A percentile compares a stretch with the other conserved stretches of the same genome.
phyloP scores from a whole-genome alignment of 2,888 invertebrate species.

The Yponomeuta evonymella region DNA sequence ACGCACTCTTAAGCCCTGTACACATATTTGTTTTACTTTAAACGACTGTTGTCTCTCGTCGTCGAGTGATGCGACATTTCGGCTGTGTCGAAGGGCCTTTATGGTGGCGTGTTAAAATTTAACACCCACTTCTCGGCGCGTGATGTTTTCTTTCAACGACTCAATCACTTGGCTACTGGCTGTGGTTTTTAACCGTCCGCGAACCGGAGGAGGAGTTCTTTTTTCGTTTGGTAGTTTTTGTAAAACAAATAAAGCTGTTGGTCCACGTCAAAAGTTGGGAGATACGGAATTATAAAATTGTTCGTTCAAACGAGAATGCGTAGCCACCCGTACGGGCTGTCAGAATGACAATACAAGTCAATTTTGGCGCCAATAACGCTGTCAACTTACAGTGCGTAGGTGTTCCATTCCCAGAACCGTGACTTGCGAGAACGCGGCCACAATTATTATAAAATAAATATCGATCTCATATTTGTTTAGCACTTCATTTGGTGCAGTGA shows the following conservation, averaged over 20 bases:
- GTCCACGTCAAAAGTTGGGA: conserved; percentile 5
- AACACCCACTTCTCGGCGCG: conserved; percentile 45
- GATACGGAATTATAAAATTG: conserved; percentile 3
- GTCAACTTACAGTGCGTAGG: conserved; percentile 44
- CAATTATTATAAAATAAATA: conserved; percentile 70
- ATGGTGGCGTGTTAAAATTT: conserved; percentile 25
- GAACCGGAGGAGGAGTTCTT: background rate
- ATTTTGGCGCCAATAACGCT: conserved; percentile 60
- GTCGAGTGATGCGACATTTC: conserved; percentile 52
- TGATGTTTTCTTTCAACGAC: conserved; percentile 21
- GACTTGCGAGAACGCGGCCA: conserved; percentile 51
- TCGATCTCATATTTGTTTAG: conserved; percentile 64
- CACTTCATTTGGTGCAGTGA: conserved; percentile 67
- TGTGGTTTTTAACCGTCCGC: conserved; percentile 6
- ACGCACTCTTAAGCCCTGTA: conserved; percentile 60
- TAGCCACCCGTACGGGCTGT: conserved; percentile 62
- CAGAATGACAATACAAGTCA: conserved; percentile 59
- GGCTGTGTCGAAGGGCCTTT: conserved; percentile 52
- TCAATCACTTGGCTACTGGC: conserved; percentile 15
- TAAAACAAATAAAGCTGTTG: conserved; percentile 7
- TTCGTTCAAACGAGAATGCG: conserved; percentile 26
- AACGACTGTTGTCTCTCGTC: conserved; percentile 51
- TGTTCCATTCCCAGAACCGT: conserved; percentile 68
- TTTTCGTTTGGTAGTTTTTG: background rate
- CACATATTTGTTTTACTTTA: conserved; percentile 69